Percentiles rank a stretch among this genome's conserved stretches.
phyloP scores from a whole-genome alignment of 2,113 vertebrate species.

The Xiphophorus hellerii region DNA sequence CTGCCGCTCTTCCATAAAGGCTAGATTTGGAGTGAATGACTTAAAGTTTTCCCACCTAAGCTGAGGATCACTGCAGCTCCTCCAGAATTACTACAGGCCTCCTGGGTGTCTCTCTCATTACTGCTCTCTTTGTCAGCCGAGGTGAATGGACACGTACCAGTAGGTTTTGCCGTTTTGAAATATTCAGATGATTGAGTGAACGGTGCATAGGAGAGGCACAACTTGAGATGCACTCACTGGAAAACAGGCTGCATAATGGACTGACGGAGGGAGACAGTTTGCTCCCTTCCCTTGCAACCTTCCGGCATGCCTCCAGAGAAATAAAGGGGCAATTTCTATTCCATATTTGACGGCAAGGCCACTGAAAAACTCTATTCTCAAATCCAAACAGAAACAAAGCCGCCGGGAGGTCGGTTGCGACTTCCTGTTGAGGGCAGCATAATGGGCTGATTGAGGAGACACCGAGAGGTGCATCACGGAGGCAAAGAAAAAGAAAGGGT shows the following conservation, averaged over 20 bases:
- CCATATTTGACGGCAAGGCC: slow-evolving; percentile 92
- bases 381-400: slow-evolving; percentile 99
- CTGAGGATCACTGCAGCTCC: not conserved
- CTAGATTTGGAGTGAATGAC: not conserved
- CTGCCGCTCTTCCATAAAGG: not conserved
- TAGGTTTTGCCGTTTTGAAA: not conserved
- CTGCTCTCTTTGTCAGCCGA: not conserved
- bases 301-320: slow-evolving; percentile 91
- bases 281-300: slow-evolving; percentile 69
- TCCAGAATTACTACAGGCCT: not conserved
- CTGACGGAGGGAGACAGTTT: slow-evolving; percentile 83
- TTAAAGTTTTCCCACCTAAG: not conserved
- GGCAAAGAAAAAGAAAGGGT: slow-evolving; percentile 6
- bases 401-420: slow-evolving; percentile 91
- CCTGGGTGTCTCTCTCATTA: not conserved
- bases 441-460: slow-evolving; percentile 92
- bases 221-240: slow-evolving; percentile 98
- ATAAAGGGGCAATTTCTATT: slow-evolving; percentile 99
- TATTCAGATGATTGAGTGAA: not conserved
- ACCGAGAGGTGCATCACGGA: slow-evolving; percentile 31
- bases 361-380: slow-evolving; percentile 96
- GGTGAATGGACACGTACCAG: not conserved
- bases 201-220: slow-evolving; percentile 83
- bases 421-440: slow-evolving; percentile 90
- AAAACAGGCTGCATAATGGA: slow-evolving; percentile 99